Evolutionary conservation across 2,888 invertebrate species (phyloP).

Genomic region (Aspidapion aeneum): DNA sequence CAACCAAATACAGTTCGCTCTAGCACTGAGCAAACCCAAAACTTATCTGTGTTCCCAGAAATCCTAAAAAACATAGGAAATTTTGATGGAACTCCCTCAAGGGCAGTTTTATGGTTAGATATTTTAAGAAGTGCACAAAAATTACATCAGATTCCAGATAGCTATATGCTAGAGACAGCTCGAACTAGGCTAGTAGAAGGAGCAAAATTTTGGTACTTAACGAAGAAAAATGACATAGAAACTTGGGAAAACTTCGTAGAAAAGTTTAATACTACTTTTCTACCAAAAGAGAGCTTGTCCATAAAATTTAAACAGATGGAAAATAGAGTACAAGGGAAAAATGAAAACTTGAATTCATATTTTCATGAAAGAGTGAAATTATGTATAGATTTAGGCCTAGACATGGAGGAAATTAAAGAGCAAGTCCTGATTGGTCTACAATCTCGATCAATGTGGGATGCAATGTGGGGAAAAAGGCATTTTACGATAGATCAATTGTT

Average conservation of each 20-base stretch:
- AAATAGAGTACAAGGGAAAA: background rate
- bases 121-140: background rate
- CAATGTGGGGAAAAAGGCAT: background rate
- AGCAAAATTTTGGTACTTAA: constrained; percentile 7
- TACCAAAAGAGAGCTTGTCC: background rate
- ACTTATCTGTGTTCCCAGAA: background rate
- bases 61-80: constrained; percentile 1
- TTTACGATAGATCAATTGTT: background rate
- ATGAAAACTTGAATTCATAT: constrained; percentile 2
- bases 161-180: constrained; percentile 12
- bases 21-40: background rate
- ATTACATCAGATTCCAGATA: constrained; percentile 2
- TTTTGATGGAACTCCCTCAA: constrained; percentile 7
- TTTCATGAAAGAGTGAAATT: background rate
- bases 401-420: background rate
- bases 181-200: constrained; percentile 2
- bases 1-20: background rate
- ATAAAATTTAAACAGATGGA: constrained; percentile 1
- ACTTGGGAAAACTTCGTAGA: constrained; percentile 4
- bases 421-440: background rate
- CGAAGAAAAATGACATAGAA: background rate
- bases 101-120: background rate
- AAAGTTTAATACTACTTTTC: constrained; percentile 1
- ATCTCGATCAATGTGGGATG: background rate
- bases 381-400: background rate